These are phyloP conservation scores for Caloenas nicobarica DNA, from an alignment of 2,113 vertebrate genomes.

Conservation along the genomic window DNA sequence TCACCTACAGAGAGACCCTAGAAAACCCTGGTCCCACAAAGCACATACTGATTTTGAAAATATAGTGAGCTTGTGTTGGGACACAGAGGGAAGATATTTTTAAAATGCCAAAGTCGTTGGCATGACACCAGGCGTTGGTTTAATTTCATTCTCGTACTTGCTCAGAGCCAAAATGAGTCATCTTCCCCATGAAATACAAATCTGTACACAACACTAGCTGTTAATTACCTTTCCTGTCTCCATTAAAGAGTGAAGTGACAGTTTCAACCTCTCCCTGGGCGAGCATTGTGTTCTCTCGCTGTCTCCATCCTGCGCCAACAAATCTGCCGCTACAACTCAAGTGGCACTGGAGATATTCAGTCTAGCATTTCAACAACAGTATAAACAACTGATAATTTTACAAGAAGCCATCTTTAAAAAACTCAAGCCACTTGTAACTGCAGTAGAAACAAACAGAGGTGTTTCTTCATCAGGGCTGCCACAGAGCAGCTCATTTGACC, in stretches of 20 bases:
- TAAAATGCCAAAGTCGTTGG: constrained; percentile 44
- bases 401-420: constrained; percentile 54
- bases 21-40: background rate
- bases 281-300: constrained; percentile 48
- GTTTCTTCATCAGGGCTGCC: background rate
- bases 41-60: constrained; percentile 15
- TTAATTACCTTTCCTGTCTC: constrained; percentile 74
- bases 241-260: constrained; percentile 70
- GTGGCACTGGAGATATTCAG: constrained; percentile 56
- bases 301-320: constrained; percentile 37
- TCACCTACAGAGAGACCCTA: background rate
- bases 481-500: background rate
- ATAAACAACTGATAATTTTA: constrained; percentile 51
- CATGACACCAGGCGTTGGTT: constrained; percentile 36
- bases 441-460: background rate
- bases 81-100: constrained; percentile 44
- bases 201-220: constrained; percentile 65
- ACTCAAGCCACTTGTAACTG: constrained; percentile 7
- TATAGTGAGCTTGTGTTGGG: background rate
- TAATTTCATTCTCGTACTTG: constrained; percentile 45
- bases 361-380: constrained; percentile 45
- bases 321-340: constrained; percentile 61
- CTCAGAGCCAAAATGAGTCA: constrained; percentile 54
- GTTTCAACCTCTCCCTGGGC: constrained; percentile 69
- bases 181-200: constrained; percentile 63